A percentile compares a stretch with the other conserved stretches of the same genome.
Evolutionary conservation across 2,888 invertebrate species (phyloP).

Genomic region (Drosophila longiperda): DNA sequence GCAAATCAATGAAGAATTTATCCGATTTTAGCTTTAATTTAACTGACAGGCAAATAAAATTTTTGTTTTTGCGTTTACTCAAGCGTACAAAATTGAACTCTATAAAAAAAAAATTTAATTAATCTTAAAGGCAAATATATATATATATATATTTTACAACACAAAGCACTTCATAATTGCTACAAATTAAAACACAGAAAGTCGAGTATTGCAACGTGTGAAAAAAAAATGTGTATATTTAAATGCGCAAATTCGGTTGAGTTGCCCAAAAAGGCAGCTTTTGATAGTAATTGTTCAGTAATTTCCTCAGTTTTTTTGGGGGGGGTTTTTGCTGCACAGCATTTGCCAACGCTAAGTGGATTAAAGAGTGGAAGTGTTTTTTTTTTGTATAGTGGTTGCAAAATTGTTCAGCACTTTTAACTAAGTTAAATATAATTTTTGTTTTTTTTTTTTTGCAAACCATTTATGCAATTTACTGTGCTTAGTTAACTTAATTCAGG

Average conservation of each 20-base stretch:
- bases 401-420: background rate
- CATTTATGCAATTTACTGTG: constrained; percentile 2
- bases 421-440: background rate
- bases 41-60: constrained; percentile 15
- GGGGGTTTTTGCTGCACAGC: background rate
- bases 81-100: constrained; percentile 21
- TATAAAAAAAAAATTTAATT: background rate
- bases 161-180: constrained; percentile 46
- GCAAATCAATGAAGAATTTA: too few species aligned
- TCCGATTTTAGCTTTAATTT: constrained; percentile 6
- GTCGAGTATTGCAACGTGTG: background rate
- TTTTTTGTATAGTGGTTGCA: background rate
- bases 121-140: background rate
- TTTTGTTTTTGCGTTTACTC: constrained; percentile 32
- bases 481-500: constrained; percentile 6
- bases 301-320: background rate
- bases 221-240: constrained; percentile 13
- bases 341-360: constrained; percentile 16
- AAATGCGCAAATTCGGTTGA: constrained; percentile 22
- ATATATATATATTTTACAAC: constrained; percentile 4
- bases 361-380: constrained; percentile 13
- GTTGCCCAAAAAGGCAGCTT: constrained; percentile 1
- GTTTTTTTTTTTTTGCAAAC: background rate
- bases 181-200: constrained; percentile 53
- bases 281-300: background rate